Conservation (phyloP, 2,113 vertebrate species). For the Clarias gariepinus region DNA sequence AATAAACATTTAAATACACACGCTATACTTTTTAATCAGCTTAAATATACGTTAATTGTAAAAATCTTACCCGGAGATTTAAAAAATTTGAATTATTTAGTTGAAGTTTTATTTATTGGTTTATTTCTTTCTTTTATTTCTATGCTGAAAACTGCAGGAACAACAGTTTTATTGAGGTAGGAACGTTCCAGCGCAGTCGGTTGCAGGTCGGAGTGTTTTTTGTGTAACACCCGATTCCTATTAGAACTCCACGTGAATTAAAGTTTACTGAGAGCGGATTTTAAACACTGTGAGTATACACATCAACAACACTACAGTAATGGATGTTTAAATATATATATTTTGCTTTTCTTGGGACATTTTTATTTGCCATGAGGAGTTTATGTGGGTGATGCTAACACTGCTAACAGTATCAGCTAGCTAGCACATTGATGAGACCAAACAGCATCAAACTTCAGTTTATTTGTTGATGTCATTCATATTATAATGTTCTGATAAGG, state of each 20-base stretch:
- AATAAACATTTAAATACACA: not conserved
- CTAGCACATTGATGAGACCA: not conserved
- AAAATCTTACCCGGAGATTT: not conserved
- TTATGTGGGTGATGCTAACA: not conserved
- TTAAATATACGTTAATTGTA: not conserved
- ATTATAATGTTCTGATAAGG: not conserved
- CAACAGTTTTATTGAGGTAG: not conserved
- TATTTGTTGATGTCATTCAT: not conserved
- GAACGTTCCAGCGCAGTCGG: not conserved
- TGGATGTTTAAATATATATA: rapidly evolving
- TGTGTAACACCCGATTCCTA: constrained; percentile 13
- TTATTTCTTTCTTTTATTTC: not conserved
- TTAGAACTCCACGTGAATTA: constrained; percentile 25
- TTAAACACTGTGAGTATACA: not conserved
- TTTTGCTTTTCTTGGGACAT: not conserved
- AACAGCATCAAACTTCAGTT: not conserved
- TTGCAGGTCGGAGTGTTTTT: constrained; percentile 41
- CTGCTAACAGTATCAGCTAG: not conserved
- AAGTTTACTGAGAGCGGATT: not conserved
- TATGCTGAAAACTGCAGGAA: not conserved
- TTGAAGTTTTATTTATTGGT: not conserved
- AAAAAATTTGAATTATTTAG: not conserved
- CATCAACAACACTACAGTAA: not conserved
- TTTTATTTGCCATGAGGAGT: not conserved
- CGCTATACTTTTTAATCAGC: not conserved